A percentile compares a stretch with the other conserved stretches of the same genome.
These are phyloP conservation scores for Theocolax elegans DNA, from an alignment of 1,140 invertebrate species.

Conservation along the genomic window DNA sequence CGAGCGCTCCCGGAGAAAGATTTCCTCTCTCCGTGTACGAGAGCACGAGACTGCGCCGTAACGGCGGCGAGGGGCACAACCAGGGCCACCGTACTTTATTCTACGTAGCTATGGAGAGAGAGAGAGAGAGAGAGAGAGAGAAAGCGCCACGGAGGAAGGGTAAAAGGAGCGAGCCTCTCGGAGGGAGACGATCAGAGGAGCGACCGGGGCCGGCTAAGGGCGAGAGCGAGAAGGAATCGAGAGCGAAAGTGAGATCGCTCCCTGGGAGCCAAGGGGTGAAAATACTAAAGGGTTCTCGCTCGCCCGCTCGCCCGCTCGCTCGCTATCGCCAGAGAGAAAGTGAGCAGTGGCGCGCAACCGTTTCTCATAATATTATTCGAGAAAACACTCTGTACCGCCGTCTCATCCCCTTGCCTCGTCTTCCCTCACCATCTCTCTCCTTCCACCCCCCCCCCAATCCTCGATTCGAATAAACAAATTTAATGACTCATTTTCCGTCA, in stretches of 20 bases:
- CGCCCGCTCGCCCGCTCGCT: constrained; percentile 31
- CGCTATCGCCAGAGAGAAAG: too few relatives aligned
- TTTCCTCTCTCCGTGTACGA: too few relatives aligned
- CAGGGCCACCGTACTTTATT: constrained; percentile 38
- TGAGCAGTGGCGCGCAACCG: constrained; percentile 61
- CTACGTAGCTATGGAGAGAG: too few relatives aligned
- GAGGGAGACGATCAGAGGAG: constrained; percentile 18
- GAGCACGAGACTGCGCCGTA: too few relatives aligned
- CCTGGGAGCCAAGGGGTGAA: constrained; percentile 55
- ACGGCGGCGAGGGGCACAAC: not conserved
- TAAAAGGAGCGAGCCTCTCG: not conserved
- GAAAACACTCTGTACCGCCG: not conserved
- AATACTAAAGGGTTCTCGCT: constrained; percentile 60
- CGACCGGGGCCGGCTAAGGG: too few relatives aligned
- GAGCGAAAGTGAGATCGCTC: constrained; percentile 61
- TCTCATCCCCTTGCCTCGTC: too few relatives aligned
- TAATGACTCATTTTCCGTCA: too few relatives aligned
- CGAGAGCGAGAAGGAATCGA: constrained; percentile 58
- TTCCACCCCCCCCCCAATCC: too few relatives aligned
- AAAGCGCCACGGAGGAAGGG: not conserved
- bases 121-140: constrained; percentile 25
- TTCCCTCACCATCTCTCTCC: too few relatives aligned
- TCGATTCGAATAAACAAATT: too few relatives aligned
- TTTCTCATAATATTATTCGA: constrained; percentile 18
- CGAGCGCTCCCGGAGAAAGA: constrained; percentile 44